These are phyloP conservation scores for Orthosia gothica DNA, from an alignment of 2,888 invertebrate genomes.

Conservation along the genomic window DNA sequence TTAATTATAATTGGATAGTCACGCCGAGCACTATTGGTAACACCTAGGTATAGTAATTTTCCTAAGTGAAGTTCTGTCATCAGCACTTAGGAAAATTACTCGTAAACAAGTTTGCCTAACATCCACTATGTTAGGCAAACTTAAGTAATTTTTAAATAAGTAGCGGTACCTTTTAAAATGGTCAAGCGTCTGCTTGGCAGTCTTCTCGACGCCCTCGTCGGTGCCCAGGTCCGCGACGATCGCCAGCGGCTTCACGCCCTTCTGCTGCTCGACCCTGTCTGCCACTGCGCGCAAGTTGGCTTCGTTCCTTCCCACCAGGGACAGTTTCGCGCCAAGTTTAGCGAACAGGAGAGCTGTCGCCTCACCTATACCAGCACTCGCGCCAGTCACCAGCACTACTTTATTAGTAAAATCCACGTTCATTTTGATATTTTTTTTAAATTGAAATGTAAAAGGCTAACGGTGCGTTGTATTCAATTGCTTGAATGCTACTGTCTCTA, in stretches of 20 bases:
- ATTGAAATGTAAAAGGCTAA: not conserved
- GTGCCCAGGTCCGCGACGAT: conserved; percentile 75
- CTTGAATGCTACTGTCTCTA: not conserved
- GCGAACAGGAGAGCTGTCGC: conserved; percentile 72
- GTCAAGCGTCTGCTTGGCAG: conserved; percentile 69
- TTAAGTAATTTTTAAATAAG: no score
- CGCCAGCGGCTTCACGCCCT: conserved; percentile 66
- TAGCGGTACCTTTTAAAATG: conserved; percentile 66
- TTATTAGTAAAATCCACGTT: conserved; percentile 68
- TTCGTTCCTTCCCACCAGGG: conserved; percentile 73
- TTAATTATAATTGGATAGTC: no score
- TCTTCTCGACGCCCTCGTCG: conserved; percentile 73
- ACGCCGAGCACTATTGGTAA: no score
- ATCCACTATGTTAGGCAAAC: no score
- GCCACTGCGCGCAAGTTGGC: conserved; percentile 68
- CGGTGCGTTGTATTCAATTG: not conserved
- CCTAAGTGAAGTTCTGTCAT: no score
- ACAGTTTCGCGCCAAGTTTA: conserved; percentile 70
- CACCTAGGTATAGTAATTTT: no score
- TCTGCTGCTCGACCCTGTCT: conserved; percentile 63
- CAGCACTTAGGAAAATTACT: not conserved
- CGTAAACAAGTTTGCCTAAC: not conserved
- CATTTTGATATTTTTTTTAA: not conserved
- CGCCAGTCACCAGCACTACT: conserved; percentile 77
- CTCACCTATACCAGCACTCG: conserved; percentile 76